phyloP scores from a whole-genome alignment of 1,140 invertebrate genomes.

The Drosophila nannoptera region DNA sequence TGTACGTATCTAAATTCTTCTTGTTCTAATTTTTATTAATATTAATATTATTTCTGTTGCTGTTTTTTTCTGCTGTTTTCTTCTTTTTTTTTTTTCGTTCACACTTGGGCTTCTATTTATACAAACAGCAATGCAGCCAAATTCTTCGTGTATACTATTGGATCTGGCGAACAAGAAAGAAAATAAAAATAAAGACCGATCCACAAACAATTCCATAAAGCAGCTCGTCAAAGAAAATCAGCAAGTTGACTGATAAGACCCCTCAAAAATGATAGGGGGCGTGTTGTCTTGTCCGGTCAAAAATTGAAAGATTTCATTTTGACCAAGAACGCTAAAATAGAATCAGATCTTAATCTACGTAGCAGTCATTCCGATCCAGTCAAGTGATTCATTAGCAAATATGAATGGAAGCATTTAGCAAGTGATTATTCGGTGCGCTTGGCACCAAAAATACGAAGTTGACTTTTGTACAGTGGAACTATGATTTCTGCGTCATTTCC shows the following conservation, averaged over 20 bases:
- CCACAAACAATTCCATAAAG: slow-evolving; percentile 15
- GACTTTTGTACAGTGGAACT: slow-evolving; percentile 42
- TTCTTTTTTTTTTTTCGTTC: not conserved
- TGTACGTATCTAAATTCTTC: slow-evolving; percentile 40
- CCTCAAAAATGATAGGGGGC: slow-evolving; percentile 13
- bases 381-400: slow-evolving; percentile 63
- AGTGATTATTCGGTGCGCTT: slow-evolving; percentile 62
- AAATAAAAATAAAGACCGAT: not conserved
- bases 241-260: slow-evolving; percentile 15
- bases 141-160: slow-evolving; percentile 2
- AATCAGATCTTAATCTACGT: slow-evolving; percentile 4
- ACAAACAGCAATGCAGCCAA: slow-evolving; percentile 30
- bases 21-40: slow-evolving; percentile 2
- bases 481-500: slow-evolving; percentile 51
- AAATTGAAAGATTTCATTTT: slow-evolving; percentile 32
- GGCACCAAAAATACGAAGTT: slow-evolving; percentile 41
- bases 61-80: too few species aligned
- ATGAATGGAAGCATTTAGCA: slow-evolving; percentile 59
- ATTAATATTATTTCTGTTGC: not conserved
- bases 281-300: slow-evolving; percentile 9
- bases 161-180: slow-evolving; percentile 7
- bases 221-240: slow-evolving; percentile 2
- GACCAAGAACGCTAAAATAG: not conserved
- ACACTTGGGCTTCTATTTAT: slow-evolving; percentile 37
- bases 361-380: slow-evolving; percentile 25